Percentiles rank a stretch among this genome's conserved stretches.
Conservation (phyloP, 35 echinoderm and acorn worm genomes). For the Ophioderma brevispina region DNA sequence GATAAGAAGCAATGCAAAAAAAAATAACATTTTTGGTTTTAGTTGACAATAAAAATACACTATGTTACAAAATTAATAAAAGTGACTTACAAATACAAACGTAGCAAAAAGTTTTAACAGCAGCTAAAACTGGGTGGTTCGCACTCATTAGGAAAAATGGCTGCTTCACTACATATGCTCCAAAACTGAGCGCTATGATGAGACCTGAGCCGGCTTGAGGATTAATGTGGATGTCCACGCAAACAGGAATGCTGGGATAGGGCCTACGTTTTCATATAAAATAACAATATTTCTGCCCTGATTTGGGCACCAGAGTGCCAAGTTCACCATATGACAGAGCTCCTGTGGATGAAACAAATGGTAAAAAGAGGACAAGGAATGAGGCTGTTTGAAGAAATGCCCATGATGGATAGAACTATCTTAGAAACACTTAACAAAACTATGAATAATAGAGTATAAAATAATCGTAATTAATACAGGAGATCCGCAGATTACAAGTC, state of each 20-base stretch:
- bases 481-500: no score
- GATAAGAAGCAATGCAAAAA: no score
- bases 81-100: constrained; percentile 52
- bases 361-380: not conserved
- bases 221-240: constrained; percentile 87
- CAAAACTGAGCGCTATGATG: constrained; percentile 82
- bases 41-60: no score
- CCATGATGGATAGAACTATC: not conserved
- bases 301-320: constrained; percentile 87
- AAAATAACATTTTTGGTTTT: no score
- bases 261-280: constrained; percentile 74
- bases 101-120: constrained; percentile 64
- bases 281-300: constrained; percentile 83
- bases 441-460: no score
- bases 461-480: no score
- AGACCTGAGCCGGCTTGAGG: constrained; percentile 75
- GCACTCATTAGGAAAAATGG: constrained; percentile 49
- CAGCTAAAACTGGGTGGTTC: constrained; percentile 29
- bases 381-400: not conserved
- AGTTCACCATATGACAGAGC: constrained; percentile 88
- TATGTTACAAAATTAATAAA: not conserved
- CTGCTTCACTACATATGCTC: constrained; percentile 77
- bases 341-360: constrained; percentile 48
- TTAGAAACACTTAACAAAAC: no score
- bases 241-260: constrained; percentile 73